Conservation (phyloP, 2,888 invertebrate genomes). For the Lacanobia wlatinum region DNA sequence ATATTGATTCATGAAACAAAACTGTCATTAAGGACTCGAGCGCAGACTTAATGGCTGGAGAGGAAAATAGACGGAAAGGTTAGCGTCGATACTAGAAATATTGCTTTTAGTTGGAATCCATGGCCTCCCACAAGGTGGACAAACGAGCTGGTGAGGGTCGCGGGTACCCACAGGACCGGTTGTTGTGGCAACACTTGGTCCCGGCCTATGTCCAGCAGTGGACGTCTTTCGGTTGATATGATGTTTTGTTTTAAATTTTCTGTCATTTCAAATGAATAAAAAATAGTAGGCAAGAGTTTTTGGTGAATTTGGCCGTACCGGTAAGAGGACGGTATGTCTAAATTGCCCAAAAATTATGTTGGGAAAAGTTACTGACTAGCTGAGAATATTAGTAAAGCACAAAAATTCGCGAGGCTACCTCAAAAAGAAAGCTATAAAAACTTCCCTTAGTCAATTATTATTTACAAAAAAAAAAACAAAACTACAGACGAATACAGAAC, state of each 20-base stretch:
- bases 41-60: neutral
- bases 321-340: neutral
- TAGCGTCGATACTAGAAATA: neutral
- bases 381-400: too few relatives aligned
- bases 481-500: too few relatives aligned
- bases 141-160: too few relatives aligned
- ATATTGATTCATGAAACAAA: conserved; percentile 30
- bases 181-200: too few relatives aligned
- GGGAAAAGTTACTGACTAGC: neutral
- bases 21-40: conserved; percentile 3
- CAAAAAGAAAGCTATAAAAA: neutral
- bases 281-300: too few relatives aligned
- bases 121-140: too few relatives aligned
- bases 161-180: too few relatives aligned
- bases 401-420: neutral
- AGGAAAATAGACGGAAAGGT: neutral
- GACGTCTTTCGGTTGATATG: too few relatives aligned
- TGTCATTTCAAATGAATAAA: too few relatives aligned
- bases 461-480: neutral
- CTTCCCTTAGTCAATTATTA: neutral
- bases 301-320: neutral
- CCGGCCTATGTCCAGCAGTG: too few relatives aligned
- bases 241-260: too few relatives aligned
- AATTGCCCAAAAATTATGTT: neutral
- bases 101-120: neutral